phyloP scores from a whole-genome alignment of 2,888 invertebrate genomes.

The Brachylomia viminalis region DNA sequence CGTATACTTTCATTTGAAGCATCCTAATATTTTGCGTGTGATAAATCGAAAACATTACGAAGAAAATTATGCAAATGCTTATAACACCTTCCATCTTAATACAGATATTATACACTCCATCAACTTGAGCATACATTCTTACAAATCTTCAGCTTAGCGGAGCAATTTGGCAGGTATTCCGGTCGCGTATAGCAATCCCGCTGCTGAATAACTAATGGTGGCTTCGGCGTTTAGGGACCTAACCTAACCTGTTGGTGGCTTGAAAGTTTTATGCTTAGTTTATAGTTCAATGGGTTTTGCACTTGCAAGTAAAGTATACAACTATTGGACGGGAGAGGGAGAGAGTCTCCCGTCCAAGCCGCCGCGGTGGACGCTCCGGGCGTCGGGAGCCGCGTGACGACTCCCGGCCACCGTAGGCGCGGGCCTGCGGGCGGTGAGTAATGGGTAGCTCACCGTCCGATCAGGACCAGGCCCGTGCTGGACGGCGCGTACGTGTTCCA shows the following conservation, averaged over 20 bases:
- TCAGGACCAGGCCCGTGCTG: too few species aligned
- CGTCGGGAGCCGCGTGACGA: too few species aligned
- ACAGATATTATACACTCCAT: constrained; percentile 32
- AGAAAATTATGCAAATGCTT: not conserved
- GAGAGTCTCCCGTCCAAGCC: too few species aligned
- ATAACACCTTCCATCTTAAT: constrained; percentile 4
- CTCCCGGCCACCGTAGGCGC: too few species aligned
- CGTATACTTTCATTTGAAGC: not conserved
- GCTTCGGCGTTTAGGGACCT: constrained; percentile 38
- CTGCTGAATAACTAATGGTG: constrained; percentile 58
- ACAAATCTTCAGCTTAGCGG: constrained; percentile 44
- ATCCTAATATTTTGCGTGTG: not conserved
- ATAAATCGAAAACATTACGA: constrained; percentile 8
- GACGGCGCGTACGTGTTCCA: too few species aligned
- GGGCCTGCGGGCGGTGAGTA: too few species aligned
- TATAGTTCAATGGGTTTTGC: constrained; percentile 26
- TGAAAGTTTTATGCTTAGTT: constrained; percentile 42
- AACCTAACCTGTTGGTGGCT: constrained; percentile 54
- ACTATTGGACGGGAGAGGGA: too few species aligned
- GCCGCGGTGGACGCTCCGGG: too few species aligned
- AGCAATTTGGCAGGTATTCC: constrained; percentile 49
- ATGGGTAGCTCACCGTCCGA: too few species aligned
- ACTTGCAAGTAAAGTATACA: not conserved
- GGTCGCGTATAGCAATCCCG: constrained; percentile 41
- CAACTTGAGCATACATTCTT: constrained; percentile 29